A percentile compares a stretch with the other conserved stretches of the same genome.
Evolutionary conservation across 2,797 vertebrate species (phyloP).

Genomic region (Molossus molossus): DNA sequence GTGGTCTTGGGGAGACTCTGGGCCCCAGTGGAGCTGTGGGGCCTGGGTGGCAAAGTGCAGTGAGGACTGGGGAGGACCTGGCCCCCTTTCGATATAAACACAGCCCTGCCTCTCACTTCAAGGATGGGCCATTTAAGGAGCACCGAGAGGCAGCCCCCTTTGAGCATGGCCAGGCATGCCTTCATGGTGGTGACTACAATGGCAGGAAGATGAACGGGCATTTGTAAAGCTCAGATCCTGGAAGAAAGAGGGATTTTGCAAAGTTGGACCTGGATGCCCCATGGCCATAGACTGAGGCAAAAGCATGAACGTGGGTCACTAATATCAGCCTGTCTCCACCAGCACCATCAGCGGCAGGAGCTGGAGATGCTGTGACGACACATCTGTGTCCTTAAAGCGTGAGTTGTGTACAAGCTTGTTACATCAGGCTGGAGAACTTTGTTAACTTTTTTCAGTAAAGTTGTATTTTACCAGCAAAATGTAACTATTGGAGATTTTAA

Average conservation of each 20-base stretch:
- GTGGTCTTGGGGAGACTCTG: not conserved
- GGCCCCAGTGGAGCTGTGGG: not conserved
- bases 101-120: not conserved
- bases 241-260: not conserved
- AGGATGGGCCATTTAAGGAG: not conserved
- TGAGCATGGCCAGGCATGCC: not conserved
- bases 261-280: not conserved
- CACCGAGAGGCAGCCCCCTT: not conserved
- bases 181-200: not conserved
- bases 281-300: not conserved
- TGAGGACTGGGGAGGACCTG: not conserved
- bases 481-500: not conserved
- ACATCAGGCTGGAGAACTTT: not conserved
- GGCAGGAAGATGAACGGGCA: too few relatives aligned
- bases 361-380: not conserved
- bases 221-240: not conserved
- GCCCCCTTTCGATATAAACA: not conserved
- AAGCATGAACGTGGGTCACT: not conserved
- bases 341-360: not conserved
- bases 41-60: not conserved
- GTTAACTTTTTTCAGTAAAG: not conserved
- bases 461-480: not conserved
- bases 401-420: not conserved
- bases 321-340: not conserved
- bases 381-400: not conserved